These are phyloP conservation scores for Sebastes taczanowskii DNA, from an alignment of 2,797 vertebrate species.

Conservation along the genomic window DNA sequence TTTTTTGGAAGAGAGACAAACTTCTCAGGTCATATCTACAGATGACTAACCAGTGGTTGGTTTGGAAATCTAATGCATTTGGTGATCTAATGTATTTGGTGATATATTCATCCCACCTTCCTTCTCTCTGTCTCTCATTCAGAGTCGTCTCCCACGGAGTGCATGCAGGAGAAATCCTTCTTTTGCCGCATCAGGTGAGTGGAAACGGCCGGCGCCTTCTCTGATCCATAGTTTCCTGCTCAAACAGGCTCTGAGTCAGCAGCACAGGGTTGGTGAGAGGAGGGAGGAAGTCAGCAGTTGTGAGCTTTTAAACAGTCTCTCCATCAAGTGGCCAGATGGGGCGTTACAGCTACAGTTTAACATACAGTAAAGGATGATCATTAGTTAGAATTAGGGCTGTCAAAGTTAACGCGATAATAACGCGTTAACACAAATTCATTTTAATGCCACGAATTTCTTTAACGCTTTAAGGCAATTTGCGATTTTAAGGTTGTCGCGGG, in stretches of 20 bases:
- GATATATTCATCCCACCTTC: conserved; percentile 36
- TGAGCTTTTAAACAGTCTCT: conserved; percentile 1
- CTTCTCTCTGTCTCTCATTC: conserved; percentile 30
- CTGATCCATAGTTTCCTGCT: conserved; percentile 58
- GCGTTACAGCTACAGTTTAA: neutral
- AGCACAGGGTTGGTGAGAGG: neutral
- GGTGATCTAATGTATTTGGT: neutral
- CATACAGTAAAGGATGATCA: too few species aligned
- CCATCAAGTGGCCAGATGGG: conserved; percentile 33
- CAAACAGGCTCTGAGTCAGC: conserved; percentile 48
- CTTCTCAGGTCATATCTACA: neutral
- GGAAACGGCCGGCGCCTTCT: neutral
- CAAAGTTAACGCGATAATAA: too few species aligned
- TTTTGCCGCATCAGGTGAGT: conserved; percentile 95
- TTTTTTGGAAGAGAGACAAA: neutral
- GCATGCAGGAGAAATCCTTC: conserved; percentile 97
- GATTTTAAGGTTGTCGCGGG: too few species aligned
- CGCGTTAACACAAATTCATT: too few species aligned
- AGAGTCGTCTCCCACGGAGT: conserved; percentile 86
- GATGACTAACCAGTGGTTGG: conserved; percentile 18
- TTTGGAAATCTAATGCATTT: conserved; percentile 4
- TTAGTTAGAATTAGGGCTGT: too few species aligned
- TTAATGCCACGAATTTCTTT: too few species aligned
- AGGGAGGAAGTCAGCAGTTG: conserved; percentile 35
- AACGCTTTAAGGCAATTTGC: too few species aligned